These are phyloP conservation scores for Etheostoma spectabile DNA, from an alignment of 2,113 vertebrate species.

Conservation along the genomic window DNA sequence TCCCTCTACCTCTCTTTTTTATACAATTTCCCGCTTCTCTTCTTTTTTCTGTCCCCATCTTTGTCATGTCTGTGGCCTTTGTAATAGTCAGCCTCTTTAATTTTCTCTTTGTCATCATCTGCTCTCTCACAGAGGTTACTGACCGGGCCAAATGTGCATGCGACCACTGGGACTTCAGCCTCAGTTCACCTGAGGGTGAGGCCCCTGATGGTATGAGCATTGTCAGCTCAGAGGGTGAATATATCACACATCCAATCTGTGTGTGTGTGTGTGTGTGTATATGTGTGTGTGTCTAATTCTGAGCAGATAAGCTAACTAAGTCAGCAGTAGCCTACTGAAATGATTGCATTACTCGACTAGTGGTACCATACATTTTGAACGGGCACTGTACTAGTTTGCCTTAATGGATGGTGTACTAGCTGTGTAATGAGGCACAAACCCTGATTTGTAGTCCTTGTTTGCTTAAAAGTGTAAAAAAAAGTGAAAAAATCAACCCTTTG, in stretches of 20 bases:
- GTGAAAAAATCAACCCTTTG: neutral
- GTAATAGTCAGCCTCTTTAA: constrained; percentile 11
- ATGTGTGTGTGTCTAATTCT: neutral
- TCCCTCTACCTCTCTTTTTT: constrained; percentile 23
- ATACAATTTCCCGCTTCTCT: neutral
- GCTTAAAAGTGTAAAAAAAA: neutral
- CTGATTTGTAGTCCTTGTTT: no score
- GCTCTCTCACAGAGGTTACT: constrained; percentile 30
- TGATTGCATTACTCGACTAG: no score
- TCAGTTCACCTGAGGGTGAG: constrained; percentile 11
- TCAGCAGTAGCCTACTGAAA: no score
- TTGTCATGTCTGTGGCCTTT: constrained; percentile 20
- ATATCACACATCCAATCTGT: constrained; percentile 1
- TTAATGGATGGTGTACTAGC: no score
- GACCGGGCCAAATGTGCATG: neutral
- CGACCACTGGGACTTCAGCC: constrained; percentile 19
- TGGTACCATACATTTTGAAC: no score
- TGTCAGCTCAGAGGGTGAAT: constrained; percentile 1
- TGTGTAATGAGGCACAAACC: no score
- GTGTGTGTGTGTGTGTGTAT: neutral
- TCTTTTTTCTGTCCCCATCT: neutral
- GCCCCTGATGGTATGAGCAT: constrained; percentile 9
- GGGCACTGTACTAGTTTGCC: no score
- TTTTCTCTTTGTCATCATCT: constrained; percentile 50
- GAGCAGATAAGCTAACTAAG: neutral